A percentile compares a stretch with the other conserved stretches of the same genome.
Conservation (phyloP, 2,888 invertebrate species). For the Frankliniella fusca region DNA sequence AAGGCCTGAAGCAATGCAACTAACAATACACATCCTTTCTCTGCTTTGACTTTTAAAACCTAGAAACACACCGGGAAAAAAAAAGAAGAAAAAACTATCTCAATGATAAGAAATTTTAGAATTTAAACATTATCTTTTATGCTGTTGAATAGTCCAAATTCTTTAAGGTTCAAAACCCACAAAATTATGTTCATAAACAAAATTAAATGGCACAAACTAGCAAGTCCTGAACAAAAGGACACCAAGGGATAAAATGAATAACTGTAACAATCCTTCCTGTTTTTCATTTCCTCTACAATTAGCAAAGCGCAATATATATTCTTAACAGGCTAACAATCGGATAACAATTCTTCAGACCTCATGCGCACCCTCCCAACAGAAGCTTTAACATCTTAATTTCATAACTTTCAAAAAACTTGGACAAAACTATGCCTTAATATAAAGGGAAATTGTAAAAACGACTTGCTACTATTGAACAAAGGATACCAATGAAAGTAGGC, state of each 20-base stretch:
- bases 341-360: conserved; percentile 17
- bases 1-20: conserved; percentile 8
- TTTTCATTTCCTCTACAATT: conserved; percentile 21
- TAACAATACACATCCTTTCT: conserved; percentile 13
- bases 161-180: background rate
- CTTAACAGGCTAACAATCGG: conserved; percentile 23
- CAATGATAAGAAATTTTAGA: background rate
- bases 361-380: background rate
- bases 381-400: conserved; percentile 22
- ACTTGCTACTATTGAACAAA: background rate
- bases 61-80: background rate
- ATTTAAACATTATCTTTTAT: background rate
- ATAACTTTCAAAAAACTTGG: conserved; percentile 17
- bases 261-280: background rate
- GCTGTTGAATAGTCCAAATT: background rate
- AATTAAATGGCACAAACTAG: background rate
- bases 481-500: background rate
- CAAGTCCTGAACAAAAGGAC: background rate
- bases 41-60: background rate
- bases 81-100: background rate
- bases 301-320: conserved; percentile 12
- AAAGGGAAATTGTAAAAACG: conserved; percentile 20
- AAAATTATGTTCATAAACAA: background rate
- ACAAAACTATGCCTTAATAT: conserved; percentile 10
- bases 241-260: background rate